Evolutionary conservation across 2,888 invertebrate genomes (phyloP), one percentile per base, ranked within the genome.

Genomic region (Ectemnius cavifrons): DNA sequence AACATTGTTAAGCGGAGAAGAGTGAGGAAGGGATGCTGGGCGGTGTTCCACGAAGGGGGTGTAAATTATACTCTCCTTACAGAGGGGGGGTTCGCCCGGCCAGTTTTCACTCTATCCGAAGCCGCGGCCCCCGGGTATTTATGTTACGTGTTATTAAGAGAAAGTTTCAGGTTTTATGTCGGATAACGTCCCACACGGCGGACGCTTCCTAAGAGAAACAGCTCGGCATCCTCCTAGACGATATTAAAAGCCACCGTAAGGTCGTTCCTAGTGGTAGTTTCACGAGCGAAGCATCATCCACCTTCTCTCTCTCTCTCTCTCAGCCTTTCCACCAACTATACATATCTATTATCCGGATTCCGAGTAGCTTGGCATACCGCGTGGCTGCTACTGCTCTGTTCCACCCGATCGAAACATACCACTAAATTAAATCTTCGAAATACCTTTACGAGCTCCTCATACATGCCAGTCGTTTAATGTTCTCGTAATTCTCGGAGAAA

Each of bases 71-170:
- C 77, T 77, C 67, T 66, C 52, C 71, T 77, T 75, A 63, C 75
- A 72, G 52, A 13, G 52, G n/a, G 14, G 5, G 66, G n/a, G n/a
- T n/a, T 63, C 45, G 62, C 65, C 65, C 47, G 74, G 77, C 69
- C 75, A 65, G 71, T 79, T 75, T 72, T 77, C 81, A 75, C 78
- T 78, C 77, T 74, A 71, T 75, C 78, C 79, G 52, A 67, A 49
- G 63, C 66, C 67, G 64, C 27, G 16, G 16, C 8, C 37, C 62
- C 57, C 62, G 74, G 73, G 79, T 85, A 83, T 84, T 85, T 83
- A 84, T 82, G 83, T 80, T 81, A 77, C 77, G 85, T 77, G 82
- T 84, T 85, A 84, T 84, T 84, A 84, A 84, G 84, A 83, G 77
- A 81, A 81, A 81, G 81, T 81, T 81, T 79, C 78, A 75, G 71